phyloP scores from a whole-genome alignment of 2,888 invertebrate species.

The Holacanthella duospinosa region DNA sequence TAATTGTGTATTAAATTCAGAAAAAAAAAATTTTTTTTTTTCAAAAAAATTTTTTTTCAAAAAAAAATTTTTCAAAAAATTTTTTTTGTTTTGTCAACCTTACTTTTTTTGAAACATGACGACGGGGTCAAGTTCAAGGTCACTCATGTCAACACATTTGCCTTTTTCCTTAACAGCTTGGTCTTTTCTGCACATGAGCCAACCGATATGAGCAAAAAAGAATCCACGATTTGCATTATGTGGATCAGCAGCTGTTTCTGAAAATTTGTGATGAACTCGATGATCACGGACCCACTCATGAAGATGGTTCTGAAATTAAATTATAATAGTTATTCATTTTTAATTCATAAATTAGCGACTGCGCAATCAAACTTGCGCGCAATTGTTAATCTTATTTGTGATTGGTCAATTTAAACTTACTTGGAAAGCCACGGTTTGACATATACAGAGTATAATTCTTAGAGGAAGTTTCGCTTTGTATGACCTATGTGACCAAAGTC shows the following conservation, averaged over 20 bases:
- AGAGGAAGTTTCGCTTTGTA: slow-evolving; percentile 92
- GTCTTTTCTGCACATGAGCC: slow-evolving; percentile 80
- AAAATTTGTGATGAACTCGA: slow-evolving; percentile 80
- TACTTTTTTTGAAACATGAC: slow-evolving; percentile 78
- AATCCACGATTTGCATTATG: slow-evolving; percentile 75
- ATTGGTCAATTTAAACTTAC: slow-evolving; percentile 46
- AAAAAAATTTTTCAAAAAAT: neutral
- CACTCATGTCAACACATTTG: slow-evolving; percentile 72
- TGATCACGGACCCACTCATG: slow-evolving; percentile 78
- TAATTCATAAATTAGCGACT: too few relatives aligned
- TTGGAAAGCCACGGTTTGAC: slow-evolving; percentile 86
- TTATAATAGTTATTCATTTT: neutral
- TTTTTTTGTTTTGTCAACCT: neutral
- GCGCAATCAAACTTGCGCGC: neutral
- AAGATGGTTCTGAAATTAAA: slow-evolving; percentile 59
- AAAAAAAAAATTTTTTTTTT: neutral
- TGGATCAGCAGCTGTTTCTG: slow-evolving; percentile 74
- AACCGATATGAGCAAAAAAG: slow-evolving; percentile 91
- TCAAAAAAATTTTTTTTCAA: neutral
- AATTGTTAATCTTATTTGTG: neutral
- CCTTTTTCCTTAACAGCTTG: slow-evolving; percentile 78
- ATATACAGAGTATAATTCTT: slow-evolving; percentile 62
- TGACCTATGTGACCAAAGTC: slow-evolving; percentile 89
- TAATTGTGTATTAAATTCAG: too few relatives aligned
- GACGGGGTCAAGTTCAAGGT: slow-evolving; percentile 70